Percentiles rank a stretch among this genome's conserved stretches.
phyloP scores from a whole-genome alignment of 1,140 invertebrate species.

The Hyles vespertilio region DNA sequence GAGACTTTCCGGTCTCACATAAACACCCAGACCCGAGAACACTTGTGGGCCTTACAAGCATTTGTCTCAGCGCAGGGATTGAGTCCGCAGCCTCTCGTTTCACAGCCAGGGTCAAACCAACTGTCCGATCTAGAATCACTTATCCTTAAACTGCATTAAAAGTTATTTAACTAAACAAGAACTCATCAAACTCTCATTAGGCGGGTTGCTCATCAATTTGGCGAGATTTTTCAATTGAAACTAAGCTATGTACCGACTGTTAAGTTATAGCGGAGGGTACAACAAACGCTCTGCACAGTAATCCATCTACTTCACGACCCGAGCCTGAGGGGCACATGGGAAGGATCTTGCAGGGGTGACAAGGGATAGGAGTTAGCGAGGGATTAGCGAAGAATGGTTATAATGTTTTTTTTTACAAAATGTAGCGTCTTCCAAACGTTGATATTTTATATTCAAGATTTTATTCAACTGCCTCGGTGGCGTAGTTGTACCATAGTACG shows the following conservation, averaged over 20 bases:
- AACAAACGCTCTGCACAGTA: slow-evolving; percentile 48
- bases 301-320: slow-evolving; percentile 63
- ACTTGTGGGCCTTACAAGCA: no score
- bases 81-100: no score
- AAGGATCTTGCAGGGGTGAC: slow-evolving; percentile 17
- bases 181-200: not conserved
- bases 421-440: not conserved
- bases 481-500: no score
- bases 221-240: slow-evolving; percentile 26
- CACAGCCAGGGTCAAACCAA: no score
- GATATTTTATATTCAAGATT: not conserved
- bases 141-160: no score
- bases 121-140: no score
- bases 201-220: slow-evolving; percentile 13
- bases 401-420: slow-evolving; percentile 3
- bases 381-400: not conserved
- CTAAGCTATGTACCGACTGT: slow-evolving; percentile 17
- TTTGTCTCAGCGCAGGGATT: no score
- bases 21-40: no score
- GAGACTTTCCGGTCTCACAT: no score
- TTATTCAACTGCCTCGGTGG: no score
- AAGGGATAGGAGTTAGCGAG: slow-evolving; percentile 14
- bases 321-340: slow-evolving; percentile 15
- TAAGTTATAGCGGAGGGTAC: slow-evolving; percentile 32
- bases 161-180: no score